Evolutionary conservation across 2,113 vertebrate species (phyloP).

Genomic region (Scortum barcoo): DNA sequence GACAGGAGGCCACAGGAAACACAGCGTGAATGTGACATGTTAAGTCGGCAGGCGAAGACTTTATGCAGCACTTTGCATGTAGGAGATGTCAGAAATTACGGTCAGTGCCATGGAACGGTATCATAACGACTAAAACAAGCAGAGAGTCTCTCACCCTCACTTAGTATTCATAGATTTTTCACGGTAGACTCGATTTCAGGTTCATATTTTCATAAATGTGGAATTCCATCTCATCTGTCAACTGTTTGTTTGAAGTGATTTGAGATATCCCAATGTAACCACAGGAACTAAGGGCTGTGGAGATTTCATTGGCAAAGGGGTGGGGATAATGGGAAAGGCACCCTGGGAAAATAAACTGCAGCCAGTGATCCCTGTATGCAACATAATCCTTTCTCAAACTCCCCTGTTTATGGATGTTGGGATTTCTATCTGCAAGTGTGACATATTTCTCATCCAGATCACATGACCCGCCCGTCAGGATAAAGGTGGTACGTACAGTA

Average conservation of each 20-base stretch:
- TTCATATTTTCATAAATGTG: constrained; percentile 71
- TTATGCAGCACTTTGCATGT: background rate
- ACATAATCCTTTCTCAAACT: constrained; percentile 75
- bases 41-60: background rate
- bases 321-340: constrained; percentile 68
- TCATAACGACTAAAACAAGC: constrained; percentile 27
- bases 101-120: background rate
- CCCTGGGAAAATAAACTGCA: constrained; percentile 83
- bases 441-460: constrained; percentile 71
- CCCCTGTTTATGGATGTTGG: constrained; percentile 80
- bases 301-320: constrained; percentile 72
- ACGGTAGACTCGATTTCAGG: constrained; percentile 49
- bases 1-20: constrained; percentile 26
- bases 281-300: constrained; percentile 52
- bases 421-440: constrained; percentile 81
- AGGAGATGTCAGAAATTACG: background rate
- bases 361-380: constrained; percentile 75
- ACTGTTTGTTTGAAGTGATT: constrained; percentile 83
- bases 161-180: constrained; percentile 42
- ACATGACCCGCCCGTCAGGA: constrained; percentile 25
- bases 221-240: constrained; percentile 68
- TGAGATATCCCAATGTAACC: constrained; percentile 77
- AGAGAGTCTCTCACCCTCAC: background rate
- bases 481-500: constrained; percentile 19
- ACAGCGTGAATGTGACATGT: constrained; percentile 45